Conservation (phyloP, 2,113 vertebrate species). For the Pseudorasbora parva region DNA sequence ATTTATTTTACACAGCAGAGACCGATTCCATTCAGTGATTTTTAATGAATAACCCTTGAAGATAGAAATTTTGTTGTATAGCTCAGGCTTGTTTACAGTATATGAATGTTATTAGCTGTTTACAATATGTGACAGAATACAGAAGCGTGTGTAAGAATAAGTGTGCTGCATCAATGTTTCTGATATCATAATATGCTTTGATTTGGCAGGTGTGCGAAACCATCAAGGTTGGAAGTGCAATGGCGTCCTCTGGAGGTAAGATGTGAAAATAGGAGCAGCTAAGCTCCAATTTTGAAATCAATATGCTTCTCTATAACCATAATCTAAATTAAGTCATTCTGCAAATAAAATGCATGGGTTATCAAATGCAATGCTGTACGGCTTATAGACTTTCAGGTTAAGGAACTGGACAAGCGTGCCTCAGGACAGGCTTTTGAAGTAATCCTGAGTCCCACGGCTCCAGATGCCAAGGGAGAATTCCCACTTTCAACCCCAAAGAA, state of each 20-base stretch:
- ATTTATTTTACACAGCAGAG: not conserved
- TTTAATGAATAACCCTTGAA: not conserved
- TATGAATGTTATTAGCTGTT: not conserved
- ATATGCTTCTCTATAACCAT: not conserved
- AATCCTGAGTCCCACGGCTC: constrained; percentile 86
- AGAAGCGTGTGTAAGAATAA: not conserved
- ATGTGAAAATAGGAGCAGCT: not conserved
- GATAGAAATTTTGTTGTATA: not conserved
- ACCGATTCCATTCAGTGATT: too few relatives aligned
- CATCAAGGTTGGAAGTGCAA: constrained; percentile 60
- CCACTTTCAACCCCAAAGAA: constrained; percentile 89
- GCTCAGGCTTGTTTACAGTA: not conserved
- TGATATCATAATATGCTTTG: constrained; percentile 8
- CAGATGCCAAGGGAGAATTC: constrained; percentile 87
- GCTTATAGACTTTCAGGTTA: constrained; percentile 87
- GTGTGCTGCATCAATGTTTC: not conserved
- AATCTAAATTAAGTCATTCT: not conserved
- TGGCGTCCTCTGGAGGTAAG: constrained; percentile 72
- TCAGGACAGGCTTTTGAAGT: constrained; percentile 97
- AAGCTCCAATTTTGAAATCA: not conserved
- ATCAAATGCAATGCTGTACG: not conserved
- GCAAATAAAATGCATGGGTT: not conserved
- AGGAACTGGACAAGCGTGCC: constrained; percentile 91
- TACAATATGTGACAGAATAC: not conserved
- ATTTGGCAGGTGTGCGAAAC: constrained; percentile 56